A percentile compares a stretch with the other conserved stretches of the same genome.
phyloP scores from a whole-genome alignment of 2,113 vertebrate species.

The Nycticorax nycticorax region DNA sequence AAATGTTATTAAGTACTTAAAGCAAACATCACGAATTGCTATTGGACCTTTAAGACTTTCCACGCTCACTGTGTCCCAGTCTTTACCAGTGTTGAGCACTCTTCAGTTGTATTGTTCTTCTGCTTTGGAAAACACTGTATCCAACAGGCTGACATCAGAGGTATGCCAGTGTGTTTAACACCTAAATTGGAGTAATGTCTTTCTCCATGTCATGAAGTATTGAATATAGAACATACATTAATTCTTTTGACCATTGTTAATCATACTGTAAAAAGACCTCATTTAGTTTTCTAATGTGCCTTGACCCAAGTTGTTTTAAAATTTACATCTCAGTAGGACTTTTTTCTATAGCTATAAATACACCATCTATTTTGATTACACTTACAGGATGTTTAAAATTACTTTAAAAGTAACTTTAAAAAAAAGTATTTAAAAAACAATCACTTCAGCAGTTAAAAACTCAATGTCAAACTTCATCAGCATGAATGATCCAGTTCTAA shows the following conservation, averaged over 20 bases:
- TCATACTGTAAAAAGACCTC: background rate
- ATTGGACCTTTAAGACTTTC: constrained; percentile 91
- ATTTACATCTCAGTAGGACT: background rate
- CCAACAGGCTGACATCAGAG: constrained; percentile 86
- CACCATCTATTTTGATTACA: background rate
- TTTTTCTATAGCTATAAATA: background rate
- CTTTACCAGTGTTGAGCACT: constrained; percentile 86
- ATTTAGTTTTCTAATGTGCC: background rate
- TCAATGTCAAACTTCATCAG: background rate
- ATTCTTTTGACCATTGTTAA: background rate
- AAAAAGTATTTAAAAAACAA: background rate
- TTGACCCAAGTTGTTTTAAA: background rate
- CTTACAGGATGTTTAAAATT: background rate
- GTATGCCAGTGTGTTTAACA: constrained; percentile 42
- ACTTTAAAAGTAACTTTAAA: background rate
- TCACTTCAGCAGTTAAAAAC: background rate
- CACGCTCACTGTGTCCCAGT: constrained; percentile 86
- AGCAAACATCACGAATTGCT: constrained; percentile 91
- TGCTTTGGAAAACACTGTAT: constrained; percentile 88
- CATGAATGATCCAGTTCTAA: background rate
- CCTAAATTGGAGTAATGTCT: background rate
- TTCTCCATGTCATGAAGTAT: background rate
- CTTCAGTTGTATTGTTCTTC: constrained; percentile 91
- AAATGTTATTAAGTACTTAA: constrained; percentile 90
- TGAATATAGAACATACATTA: background rate